These are phyloP conservation scores for Nothocercus nigrocapillus DNA, from an alignment of 2,113 vertebrate species.

Conservation along the genomic window DNA sequence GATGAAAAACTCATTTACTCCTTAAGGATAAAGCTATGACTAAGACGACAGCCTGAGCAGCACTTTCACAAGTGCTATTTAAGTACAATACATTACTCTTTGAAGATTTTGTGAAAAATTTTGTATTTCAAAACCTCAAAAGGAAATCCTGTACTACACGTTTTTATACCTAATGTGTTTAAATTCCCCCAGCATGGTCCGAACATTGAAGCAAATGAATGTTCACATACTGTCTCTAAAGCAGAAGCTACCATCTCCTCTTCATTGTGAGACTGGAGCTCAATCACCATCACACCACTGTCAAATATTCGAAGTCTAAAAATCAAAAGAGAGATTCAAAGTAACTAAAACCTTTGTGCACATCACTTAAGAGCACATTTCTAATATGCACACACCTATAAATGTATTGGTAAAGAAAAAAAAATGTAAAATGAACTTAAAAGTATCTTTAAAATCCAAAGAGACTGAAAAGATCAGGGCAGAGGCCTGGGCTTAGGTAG, in stretches of 20 bases:
- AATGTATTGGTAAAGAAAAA: not conserved
- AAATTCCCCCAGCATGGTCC: not conserved
- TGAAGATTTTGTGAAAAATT: not conserved
- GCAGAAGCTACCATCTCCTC: constrained; percentile 98
- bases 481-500: not conserved
- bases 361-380: not conserved
- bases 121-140: constrained; percentile 25
- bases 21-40: not conserved
- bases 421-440: not conserved
- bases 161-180: not conserved
- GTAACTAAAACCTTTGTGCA: not conserved
- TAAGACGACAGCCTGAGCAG: not conserved
- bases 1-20: not conserved
- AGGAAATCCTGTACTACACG: constrained; percentile 58
- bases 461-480: not conserved
- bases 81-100: not conserved
- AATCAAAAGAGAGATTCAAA: constrained; percentile 8
- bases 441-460: not conserved
- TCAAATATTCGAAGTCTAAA: constrained; percentile 94
- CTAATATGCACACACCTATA: not conserved
- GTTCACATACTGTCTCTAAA: constrained; percentile 87
- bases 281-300: constrained; percentile 98
- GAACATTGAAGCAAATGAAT: constrained; percentile 31
- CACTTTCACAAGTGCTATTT: constrained; percentile 9
- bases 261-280: constrained; percentile 96